Percentiles rank a stretch among this genome's conserved stretches.
Evolutionary conservation across 2,888 invertebrate species (phyloP).

Genomic region (Cheilosia urbana): DNA sequence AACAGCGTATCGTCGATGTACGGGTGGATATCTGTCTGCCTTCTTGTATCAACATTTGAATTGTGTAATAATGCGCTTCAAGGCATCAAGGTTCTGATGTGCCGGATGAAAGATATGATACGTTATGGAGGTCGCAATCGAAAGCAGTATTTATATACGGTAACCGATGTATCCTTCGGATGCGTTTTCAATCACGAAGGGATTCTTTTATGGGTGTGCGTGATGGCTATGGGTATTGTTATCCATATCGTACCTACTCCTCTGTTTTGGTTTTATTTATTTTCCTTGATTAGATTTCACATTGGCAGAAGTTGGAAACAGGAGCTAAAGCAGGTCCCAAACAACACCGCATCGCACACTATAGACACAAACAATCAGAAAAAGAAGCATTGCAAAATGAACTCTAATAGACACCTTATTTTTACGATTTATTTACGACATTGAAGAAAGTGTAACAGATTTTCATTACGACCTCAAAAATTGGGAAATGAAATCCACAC

Average conservation of each 20-base stretch:
- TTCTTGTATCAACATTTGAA: constrained; percentile 10
- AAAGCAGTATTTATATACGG: constrained; percentile 19
- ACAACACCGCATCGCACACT: neutral
- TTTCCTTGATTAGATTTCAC: constrained; percentile 55
- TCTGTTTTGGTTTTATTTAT: constrained; percentile 39
- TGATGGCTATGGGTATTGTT: constrained; percentile 34
- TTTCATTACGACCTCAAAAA: constrained; percentile 68
- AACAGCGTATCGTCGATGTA: neutral
- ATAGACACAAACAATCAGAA: neutral
- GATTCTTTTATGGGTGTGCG: constrained; percentile 35
- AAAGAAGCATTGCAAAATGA: constrained; percentile 40
- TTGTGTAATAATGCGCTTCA: constrained; percentile 46
- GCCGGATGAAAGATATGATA: constrained; percentile 42
- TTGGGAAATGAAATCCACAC: constrained; percentile 45
- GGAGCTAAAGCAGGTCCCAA: constrained; percentile 1
- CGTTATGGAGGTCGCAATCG: constrained; percentile 28
- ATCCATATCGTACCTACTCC: neutral
- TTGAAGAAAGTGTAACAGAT: constrained; percentile 61
- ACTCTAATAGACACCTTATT: constrained; percentile 66
- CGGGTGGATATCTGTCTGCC: neutral
- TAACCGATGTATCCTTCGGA: constrained; percentile 52
- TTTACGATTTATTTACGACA: constrained; percentile 69
- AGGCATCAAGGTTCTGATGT: constrained; percentile 48
- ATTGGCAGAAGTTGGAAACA: constrained; percentile 28
- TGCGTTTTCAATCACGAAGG: constrained; percentile 51